phyloP scores from a whole-genome alignment of 2,888 invertebrate genomes.

The Parasteatoda lunata region DNA sequence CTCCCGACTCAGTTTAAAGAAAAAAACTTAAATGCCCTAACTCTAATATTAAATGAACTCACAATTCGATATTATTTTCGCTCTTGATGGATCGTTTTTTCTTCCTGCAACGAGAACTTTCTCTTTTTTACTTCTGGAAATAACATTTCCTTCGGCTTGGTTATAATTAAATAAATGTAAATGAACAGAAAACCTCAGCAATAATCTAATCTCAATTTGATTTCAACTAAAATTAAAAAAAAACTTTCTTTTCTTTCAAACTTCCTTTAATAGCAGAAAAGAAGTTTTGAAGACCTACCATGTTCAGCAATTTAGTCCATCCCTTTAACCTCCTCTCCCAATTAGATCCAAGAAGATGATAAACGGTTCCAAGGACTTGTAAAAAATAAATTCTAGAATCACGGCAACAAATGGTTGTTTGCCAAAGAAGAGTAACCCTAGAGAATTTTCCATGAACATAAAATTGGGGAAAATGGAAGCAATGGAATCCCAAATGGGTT shows the following conservation, averaged over 20 bases:
- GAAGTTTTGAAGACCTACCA: neutral
- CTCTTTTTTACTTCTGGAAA: neutral
- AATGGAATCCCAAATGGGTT: conserved; percentile 5
- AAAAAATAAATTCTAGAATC: conserved; percentile 14
- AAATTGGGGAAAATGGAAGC: conserved; percentile 4
- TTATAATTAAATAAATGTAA: neutral
- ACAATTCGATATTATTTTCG: neutral
- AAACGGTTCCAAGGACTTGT: conserved; percentile 17
- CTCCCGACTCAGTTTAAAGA: no score
- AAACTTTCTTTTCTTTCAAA: neutral
- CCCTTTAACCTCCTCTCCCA: conserved; percentile 1
- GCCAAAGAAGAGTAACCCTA: conserved; percentile 11
- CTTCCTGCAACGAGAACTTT: neutral
- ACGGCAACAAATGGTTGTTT: conserved; percentile 26
- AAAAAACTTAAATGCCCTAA: no score
- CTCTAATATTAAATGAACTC: no score
- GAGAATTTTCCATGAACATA: conserved; percentile 14
- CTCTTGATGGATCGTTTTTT: neutral
- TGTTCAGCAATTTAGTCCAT: conserved; percentile 26
- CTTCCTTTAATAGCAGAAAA: neutral
- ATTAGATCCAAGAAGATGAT: conserved; percentile 38
- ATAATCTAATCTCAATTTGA: neutral
- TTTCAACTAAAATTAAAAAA: neutral
- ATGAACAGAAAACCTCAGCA: neutral
- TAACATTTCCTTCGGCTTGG: neutral